A percentile compares a stretch with the other conserved stretches of the same genome.
These are phyloP conservation scores for Epirrhoe alternata DNA, from an alignment of 2,888 invertebrate genomes.

Conservation along the genomic window DNA sequence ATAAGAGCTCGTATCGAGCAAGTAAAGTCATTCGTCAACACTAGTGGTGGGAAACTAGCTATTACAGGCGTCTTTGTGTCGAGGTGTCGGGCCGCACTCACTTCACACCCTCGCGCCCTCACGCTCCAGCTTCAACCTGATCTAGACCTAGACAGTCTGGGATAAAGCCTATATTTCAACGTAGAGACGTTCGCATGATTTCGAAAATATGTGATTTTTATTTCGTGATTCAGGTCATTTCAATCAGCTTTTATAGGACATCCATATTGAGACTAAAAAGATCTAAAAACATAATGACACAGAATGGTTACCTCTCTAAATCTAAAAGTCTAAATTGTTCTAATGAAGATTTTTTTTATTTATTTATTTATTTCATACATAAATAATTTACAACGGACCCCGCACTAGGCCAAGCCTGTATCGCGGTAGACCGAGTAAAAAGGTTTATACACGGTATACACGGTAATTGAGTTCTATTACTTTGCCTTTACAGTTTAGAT, in stretches of 20 bases:
- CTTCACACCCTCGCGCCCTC: slow-evolving; percentile 52
- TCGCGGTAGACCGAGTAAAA: too few relatives aligned
- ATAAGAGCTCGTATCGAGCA: neutral
- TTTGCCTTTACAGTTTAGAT: too few relatives aligned
- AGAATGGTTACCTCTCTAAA: too few relatives aligned
- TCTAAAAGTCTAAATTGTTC: too few relatives aligned
- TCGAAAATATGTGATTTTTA: slow-evolving; percentile 5
- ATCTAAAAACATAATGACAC: too few relatives aligned
- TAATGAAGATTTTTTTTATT: too few relatives aligned
- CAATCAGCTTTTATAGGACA: slow-evolving; percentile 1
- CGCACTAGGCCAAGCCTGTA: too few relatives aligned
- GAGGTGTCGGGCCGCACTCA: slow-evolving; percentile 76
- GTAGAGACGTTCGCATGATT: neutral
- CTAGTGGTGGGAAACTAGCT: slow-evolving; percentile 73
- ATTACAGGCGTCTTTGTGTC: slow-evolving; percentile 74
- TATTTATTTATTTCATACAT: too few relatives aligned
- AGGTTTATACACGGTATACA: too few relatives aligned
- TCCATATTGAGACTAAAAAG: neutral
- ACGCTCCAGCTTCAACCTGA: slow-evolving; percentile 3
- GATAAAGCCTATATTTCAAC: slow-evolving; percentile 27
- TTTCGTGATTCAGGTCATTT: slow-evolving; percentile 25
- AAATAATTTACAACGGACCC: too few relatives aligned
- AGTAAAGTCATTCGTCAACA: slow-evolving; percentile 46
- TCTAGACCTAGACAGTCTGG: slow-evolving; percentile 8
- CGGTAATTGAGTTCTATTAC: too few relatives aligned